phyloP scores from a whole-genome alignment of 2,888 invertebrate genomes.

The Lomographa bimaculata region DNA sequence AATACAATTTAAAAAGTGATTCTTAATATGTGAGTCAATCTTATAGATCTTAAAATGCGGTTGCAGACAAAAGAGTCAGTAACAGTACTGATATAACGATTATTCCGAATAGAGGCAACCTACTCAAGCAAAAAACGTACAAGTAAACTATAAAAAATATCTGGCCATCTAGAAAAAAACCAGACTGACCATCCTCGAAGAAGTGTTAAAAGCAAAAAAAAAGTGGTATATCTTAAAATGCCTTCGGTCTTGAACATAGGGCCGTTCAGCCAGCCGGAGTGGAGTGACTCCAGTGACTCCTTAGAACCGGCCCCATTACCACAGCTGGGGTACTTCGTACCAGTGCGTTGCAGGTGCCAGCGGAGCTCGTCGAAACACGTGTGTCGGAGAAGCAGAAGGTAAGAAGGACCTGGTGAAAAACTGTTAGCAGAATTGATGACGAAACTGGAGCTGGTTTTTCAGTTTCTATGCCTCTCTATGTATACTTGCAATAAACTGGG shows the following conservation, averaged over 20 bases:
- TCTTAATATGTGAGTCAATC: too few relatives aligned
- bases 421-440: too few relatives aligned
- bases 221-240: slow-evolving; percentile 44
- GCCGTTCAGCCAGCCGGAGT: slow-evolving; percentile 74
- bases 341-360: slow-evolving; percentile 76
- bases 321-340: slow-evolving; percentile 85
- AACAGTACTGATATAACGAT: too few relatives aligned
- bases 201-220: too few relatives aligned
- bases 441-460: too few relatives aligned
- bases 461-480: too few relatives aligned
- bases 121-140: too few relatives aligned
- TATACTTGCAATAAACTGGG: too few relatives aligned
- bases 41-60: slow-evolving; percentile 23
- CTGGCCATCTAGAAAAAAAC: slow-evolving; percentile 9
- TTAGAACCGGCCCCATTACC: slow-evolving; percentile 70
- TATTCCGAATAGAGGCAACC: too few relatives aligned
- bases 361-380: slow-evolving; percentile 64
- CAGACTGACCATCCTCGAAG: too few relatives aligned
- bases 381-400: slow-evolving; percentile 79
- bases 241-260: slow-evolving; percentile 66
- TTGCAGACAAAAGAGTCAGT: too few relatives aligned
- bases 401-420: slow-evolving; percentile 32
- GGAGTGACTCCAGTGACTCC: slow-evolving; percentile 77
- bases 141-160: background rate
- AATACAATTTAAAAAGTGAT: too few relatives aligned